Evolutionary conservation across 2,797 vertebrate genomes (phyloP).

Genomic region (Heliangelus exortis): DNA sequence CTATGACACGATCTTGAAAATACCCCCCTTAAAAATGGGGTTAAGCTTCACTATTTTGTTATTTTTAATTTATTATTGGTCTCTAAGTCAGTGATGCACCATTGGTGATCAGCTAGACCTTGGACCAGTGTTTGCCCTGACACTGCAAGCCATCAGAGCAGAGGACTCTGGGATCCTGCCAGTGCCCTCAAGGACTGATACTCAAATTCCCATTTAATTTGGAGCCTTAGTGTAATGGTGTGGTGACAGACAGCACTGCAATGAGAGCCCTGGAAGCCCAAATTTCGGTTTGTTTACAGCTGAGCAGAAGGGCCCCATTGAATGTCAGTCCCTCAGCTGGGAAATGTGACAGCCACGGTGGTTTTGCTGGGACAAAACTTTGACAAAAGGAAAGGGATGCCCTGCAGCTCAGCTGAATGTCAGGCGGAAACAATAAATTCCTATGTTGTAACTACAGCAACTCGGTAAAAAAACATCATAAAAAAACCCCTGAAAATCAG

Average conservation of each 20-base stretch:
- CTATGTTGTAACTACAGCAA: neutral
- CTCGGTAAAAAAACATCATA: neutral
- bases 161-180: neutral
- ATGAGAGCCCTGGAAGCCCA: neutral
- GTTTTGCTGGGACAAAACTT: neutral
- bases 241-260: neutral
- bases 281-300: neutral
- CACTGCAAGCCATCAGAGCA: neutral
- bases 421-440: neutral
- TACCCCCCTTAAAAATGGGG: neutral
- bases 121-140: neutral
- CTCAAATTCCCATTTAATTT: neutral
- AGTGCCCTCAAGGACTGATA: neutral
- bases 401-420: neutral
- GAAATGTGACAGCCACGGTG: rapidly evolving
- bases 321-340: neutral
- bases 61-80: neutral
- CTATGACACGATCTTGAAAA: neutral
- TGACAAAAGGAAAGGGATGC: too few relatives aligned
- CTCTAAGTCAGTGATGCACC: neutral
- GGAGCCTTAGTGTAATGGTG: neutral
- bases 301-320: neutral
- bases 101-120: neutral
- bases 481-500: neutral
- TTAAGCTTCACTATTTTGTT: neutral